phyloP scores from a whole-genome alignment of 2,888 invertebrate genomes.

The Diarsia mendica region DNA sequence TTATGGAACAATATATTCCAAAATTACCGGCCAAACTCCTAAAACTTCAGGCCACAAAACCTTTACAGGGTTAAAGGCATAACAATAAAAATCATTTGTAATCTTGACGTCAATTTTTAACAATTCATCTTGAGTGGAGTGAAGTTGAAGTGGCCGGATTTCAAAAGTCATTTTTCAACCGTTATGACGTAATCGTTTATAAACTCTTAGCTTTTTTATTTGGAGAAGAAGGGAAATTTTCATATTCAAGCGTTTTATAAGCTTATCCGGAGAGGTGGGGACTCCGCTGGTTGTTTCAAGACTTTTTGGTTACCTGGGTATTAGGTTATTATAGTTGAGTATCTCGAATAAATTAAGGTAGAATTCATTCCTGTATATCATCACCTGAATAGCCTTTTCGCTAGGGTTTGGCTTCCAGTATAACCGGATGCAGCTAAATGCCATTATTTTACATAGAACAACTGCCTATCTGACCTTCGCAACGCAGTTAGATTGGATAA shows the following conservation, averaged over 20 bases:
- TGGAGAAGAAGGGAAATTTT: conserved; percentile 82
- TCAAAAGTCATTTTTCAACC: conserved; percentile 86
- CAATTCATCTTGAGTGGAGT: conserved; percentile 82
- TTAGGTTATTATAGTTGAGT: neutral
- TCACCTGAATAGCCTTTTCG: neutral
- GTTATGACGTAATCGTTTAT: conserved; percentile 87
- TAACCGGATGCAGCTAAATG: neutral
- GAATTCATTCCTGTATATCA: neutral
- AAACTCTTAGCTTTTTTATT: conserved; percentile 85
- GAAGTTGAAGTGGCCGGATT: conserved; percentile 78
- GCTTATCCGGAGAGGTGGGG: conserved; percentile 68
- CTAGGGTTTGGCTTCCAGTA: neutral
- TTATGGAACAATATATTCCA: conserved; percentile 33
- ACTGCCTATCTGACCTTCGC: neutral
- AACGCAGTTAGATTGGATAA: neutral
- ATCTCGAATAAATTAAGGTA: neutral
- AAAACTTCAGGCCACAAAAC: conserved; percentile 35
- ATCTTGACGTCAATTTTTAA: conserved; percentile 81
- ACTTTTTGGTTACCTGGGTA: conserved; percentile 28
- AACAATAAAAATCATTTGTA: conserved; percentile 70
- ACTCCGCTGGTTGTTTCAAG: conserved; percentile 36
- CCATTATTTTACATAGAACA: neutral
- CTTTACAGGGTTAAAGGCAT: conserved; percentile 37
- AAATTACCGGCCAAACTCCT: conserved; percentile 36
- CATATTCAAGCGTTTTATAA: conserved; percentile 83